A percentile compares a stretch with the other conserved stretches of the same genome.
Conservation (phyloP, 1,140 invertebrate species). For the Glossosoma conforme region DNA sequence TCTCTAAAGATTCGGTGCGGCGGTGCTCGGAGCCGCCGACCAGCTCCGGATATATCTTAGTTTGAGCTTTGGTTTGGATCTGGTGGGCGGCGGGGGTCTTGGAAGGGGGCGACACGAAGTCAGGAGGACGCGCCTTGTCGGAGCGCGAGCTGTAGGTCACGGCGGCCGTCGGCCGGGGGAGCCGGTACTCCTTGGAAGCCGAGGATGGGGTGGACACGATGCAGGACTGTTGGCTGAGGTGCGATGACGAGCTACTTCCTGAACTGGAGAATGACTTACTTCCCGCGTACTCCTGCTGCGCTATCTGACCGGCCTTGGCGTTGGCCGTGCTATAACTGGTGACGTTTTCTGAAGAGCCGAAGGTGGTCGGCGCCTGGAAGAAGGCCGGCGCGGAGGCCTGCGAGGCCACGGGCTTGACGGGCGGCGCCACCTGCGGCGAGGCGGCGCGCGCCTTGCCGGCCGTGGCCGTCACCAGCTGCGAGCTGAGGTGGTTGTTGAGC, state of each 20-base stretch:
- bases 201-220: slow-evolving; percentile 60
- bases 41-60: slow-evolving; percentile 63
- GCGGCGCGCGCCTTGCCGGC: slow-evolving; percentile 45
- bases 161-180: slow-evolving; percentile 44
- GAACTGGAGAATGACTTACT: slow-evolving; percentile 56
- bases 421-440: slow-evolving; percentile 54
- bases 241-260: slow-evolving; percentile 47
- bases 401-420: slow-evolving; percentile 51
- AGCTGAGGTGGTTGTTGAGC: slow-evolving; percentile 59
- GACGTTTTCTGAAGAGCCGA: slow-evolving; percentile 49
- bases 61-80: slow-evolving; percentile 64
- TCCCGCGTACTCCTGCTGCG: slow-evolving; percentile 51
- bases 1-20: no score
- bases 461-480: slow-evolving; percentile 50
- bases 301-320: slow-evolving; percentile 52
- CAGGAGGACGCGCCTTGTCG: slow-evolving; percentile 41
- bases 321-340: slow-evolving; percentile 50
- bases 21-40: slow-evolving; percentile 44
- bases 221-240: slow-evolving; percentile 59
- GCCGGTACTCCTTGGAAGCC: slow-evolving; percentile 55
- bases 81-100: slow-evolving; percentile 46
- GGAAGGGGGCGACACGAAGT: slow-evolving; percentile 51
- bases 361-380: slow-evolving; percentile 57
- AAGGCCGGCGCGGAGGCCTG: slow-evolving; percentile 52
- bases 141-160: slow-evolving; percentile 49